phyloP scores from a whole-genome alignment of 1,140 invertebrate species.

The Lanistes nyassanus region DNA sequence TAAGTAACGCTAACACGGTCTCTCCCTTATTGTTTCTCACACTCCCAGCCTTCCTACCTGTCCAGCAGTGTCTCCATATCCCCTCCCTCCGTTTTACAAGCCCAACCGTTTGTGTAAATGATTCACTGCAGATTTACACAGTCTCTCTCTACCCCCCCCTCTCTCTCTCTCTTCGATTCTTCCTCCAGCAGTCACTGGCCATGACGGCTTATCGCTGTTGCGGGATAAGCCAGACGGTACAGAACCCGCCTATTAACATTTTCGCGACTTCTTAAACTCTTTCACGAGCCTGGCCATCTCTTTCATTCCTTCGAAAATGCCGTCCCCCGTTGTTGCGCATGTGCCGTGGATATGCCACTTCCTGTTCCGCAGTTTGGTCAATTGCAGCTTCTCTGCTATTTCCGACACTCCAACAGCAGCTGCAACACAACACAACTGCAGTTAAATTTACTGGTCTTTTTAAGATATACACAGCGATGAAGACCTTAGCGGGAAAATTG shows the following conservation, averaged over 20 bases:
- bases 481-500: too few species aligned
- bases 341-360: slow-evolving; percentile 58
- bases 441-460: neutral
- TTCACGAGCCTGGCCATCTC: slow-evolving; percentile 53
- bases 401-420: slow-evolving; percentile 43
- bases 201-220: neutral
- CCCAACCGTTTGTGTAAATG: neutral
- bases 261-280: slow-evolving; percentile 34
- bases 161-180: neutral
- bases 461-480: neutral
- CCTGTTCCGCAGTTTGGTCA: slow-evolving; percentile 40
- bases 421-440: slow-evolving; percentile 15
- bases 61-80: too few species aligned
- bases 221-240: neutral
- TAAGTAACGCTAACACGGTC: too few species aligned
- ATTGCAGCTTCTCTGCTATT: slow-evolving; percentile 42
- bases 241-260: neutral
- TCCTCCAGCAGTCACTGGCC: neutral
- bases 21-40: too few species aligned
- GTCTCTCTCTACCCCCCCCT: neutral
- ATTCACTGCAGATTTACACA: neutral
- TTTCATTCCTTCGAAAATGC: slow-evolving; percentile 57
- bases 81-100: too few species aligned
- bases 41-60: too few species aligned
- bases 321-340: slow-evolving; percentile 54